Conservation (phyloP, 2,888 invertebrate genomes). For the Oxycera nigricornis region DNA sequence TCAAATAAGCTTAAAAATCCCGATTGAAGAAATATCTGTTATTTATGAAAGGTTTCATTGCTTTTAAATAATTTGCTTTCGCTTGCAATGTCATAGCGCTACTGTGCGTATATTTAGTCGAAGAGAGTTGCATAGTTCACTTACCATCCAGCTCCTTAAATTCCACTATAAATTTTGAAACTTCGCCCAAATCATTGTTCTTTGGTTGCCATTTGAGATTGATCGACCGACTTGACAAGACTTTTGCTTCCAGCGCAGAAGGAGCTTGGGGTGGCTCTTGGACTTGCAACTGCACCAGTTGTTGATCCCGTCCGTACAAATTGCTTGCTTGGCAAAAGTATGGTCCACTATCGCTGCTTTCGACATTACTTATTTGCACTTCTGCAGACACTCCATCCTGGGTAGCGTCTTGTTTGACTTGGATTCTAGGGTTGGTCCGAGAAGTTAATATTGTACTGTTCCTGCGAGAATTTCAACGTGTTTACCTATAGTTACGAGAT, state of each 20-base stretch:
- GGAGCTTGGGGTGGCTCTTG: conserved; percentile 80
- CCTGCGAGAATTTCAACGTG: conserved; percentile 45
- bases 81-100: too few species aligned
- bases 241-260: conserved; percentile 70
- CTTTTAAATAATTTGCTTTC: too few species aligned
- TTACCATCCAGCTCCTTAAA: conserved; percentile 71
- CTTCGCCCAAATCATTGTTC: conserved; percentile 72
- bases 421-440: conserved; percentile 60
- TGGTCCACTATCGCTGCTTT: conserved; percentile 75
- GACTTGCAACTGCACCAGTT: conserved; percentile 74
- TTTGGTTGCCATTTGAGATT: conserved; percentile 79
- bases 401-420: conserved; percentile 72
- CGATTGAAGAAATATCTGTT: too few species aligned
- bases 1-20: too few species aligned
- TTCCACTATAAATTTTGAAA: conserved; percentile 74
- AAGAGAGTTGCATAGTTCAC: conserved; percentile 50
- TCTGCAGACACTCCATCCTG: conserved; percentile 75
- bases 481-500: conserved; percentile 73
- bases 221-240: conserved; percentile 75
- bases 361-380: conserved; percentile 72
- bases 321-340: conserved; percentile 82
- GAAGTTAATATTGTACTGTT: conserved; percentile 28
- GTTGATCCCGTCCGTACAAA: conserved; percentile 75
- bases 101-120: too few species aligned
- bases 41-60: too few species aligned